These are phyloP conservation scores for Emydura subglobosa DNA, from an alignment of 2,113 vertebrate species.

Conservation along the genomic window DNA sequence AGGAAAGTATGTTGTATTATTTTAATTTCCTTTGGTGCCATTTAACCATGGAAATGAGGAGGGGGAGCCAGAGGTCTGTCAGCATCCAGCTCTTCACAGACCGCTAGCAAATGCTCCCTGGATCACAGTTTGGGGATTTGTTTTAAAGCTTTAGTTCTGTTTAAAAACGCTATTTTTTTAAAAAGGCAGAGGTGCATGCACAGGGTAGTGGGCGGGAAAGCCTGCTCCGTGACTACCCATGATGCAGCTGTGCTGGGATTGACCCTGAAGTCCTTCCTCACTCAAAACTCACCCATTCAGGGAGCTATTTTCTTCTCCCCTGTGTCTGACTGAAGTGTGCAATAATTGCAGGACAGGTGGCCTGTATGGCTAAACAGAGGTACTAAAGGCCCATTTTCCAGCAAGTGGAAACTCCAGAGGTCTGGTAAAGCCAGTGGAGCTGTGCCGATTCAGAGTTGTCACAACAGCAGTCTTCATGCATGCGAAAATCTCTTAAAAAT, in stretches of 20 bases:
- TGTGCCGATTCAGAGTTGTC: not conserved
- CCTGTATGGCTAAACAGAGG: not conserved
- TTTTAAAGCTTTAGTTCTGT: too few relatives aligned
- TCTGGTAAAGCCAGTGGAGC: not conserved
- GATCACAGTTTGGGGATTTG: too few relatives aligned
- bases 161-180: too few relatives aligned
- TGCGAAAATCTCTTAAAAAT: not conserved
- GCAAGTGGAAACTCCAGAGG: not conserved
- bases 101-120: too few relatives aligned
- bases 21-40: too few relatives aligned
- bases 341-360: not conserved
- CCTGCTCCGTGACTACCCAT: not conserved
- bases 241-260: not conserved
- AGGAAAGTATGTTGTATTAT: not conserved
- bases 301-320: not conserved
- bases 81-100: too few relatives aligned
- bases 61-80: too few relatives aligned
- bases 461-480: not conserved
- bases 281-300: not conserved
- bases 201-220: not conserved
- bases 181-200: not conserved
- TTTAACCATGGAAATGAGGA: too few relatives aligned
- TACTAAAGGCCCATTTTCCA: not conserved
- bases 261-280: not conserved
- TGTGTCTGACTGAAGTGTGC: not conserved